Evolutionary conservation across 2,797 vertebrate genomes (phyloP).

Genomic region (Notolabrus celidotus): DNA sequence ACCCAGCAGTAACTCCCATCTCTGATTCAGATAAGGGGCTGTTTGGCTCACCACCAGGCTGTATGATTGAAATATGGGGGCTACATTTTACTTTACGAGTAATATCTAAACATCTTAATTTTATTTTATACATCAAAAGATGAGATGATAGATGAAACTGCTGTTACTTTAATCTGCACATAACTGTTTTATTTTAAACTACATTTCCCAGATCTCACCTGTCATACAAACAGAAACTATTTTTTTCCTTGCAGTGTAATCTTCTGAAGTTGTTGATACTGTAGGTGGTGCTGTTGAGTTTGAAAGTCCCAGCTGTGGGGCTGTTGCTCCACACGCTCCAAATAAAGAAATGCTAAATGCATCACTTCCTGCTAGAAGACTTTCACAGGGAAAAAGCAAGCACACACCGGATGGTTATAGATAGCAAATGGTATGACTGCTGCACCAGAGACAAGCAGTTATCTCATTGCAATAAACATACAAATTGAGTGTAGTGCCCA

Average conservation of each 20-base stretch:
- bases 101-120: neutral
- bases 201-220: constrained; percentile 19
- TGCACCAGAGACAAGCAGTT: too few species aligned
- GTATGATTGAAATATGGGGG: too few species aligned
- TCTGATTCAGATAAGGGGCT: too few species aligned
- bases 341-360: constrained; percentile 33
- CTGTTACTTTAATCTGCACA: neutral
- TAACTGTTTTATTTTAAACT: neutral
- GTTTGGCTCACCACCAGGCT: too few species aligned
- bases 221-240: constrained; percentile 1
- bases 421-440: too few species aligned
- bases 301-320: neutral
- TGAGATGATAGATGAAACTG: neutral
- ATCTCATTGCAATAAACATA: neutral
- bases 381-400: neutral
- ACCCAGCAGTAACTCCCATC: too few species aligned
- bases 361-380: constrained; percentile 41
- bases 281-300: constrained; percentile 10
- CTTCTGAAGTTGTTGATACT: neutral
- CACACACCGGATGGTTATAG: too few species aligned
- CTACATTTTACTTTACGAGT: too few species aligned
- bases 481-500: too few species aligned
- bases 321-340: neutral
- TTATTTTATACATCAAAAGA: neutral
- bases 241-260: neutral